phyloP scores from a whole-genome alignment of 2,888 invertebrate species.

The Drosophila glabriapex region DNA sequence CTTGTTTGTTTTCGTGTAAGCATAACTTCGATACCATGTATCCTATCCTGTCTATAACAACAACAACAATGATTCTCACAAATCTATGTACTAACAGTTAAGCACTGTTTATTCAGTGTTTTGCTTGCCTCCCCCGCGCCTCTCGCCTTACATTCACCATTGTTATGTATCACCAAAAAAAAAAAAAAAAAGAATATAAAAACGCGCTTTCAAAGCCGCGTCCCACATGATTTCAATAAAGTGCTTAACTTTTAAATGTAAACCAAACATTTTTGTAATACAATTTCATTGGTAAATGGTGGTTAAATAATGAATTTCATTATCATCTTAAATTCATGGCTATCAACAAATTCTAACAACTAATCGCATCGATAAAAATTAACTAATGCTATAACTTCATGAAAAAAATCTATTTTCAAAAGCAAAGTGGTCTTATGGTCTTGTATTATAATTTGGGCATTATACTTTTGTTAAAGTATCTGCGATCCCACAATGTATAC shows the following conservation, averaged over 20 bases:
- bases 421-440: background rate
- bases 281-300: background rate
- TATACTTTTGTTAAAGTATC: background rate
- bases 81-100: slow-evolving; percentile 10
- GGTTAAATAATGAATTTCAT: background rate
- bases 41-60: slow-evolving; percentile 32
- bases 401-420: background rate
- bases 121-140: background rate
- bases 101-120: slow-evolving; percentile 5
- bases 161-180: slow-evolving; percentile 27
- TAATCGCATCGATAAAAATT: background rate
- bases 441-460: background rate
- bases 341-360: background rate
- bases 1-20: slow-evolving; percentile 44
- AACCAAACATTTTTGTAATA: background rate
- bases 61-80: slow-evolving; percentile 10
- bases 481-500: background rate
- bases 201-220: slow-evolving; percentile 63
- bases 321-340: background rate
- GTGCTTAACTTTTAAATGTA: slow-evolving; percentile 15
- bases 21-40: slow-evolving; percentile 66
- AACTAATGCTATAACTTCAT: background rate
- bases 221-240: slow-evolving; percentile 41
- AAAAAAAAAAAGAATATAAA: background rate
- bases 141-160: slow-evolving; percentile 20